Percentiles rank a stretch among this genome's conserved stretches.
phyloP scores from a whole-genome alignment of 2,888 invertebrate species.

The Stratiomys singularior region DNA sequence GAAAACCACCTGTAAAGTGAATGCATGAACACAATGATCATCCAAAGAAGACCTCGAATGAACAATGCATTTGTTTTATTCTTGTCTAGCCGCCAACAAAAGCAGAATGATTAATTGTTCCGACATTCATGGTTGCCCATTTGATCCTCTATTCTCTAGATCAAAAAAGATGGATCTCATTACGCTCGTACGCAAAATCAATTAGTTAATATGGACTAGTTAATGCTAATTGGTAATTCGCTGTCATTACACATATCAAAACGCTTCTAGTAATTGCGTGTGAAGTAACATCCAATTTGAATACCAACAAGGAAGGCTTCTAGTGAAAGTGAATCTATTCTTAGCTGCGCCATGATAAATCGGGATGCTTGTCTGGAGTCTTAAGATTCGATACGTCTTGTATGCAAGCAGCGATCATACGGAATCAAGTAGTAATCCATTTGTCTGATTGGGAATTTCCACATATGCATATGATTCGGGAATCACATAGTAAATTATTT shows the following conservation, averaged over 20 bases:
- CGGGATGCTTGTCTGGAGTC: neutral
- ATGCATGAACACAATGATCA: neutral
- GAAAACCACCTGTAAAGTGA: neutral
- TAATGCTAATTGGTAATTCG: neutral
- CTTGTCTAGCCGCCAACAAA: neutral
- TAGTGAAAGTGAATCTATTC: constrained; percentile 4
- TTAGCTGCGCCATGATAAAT: neutral
- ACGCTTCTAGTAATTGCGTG: neutral
- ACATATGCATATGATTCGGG: neutral
- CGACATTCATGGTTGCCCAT: neutral
- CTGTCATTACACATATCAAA: neutral
- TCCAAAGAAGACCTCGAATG: neutral
- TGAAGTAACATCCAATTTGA: neutral
- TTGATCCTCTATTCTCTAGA: neutral
- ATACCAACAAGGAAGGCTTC: neutral
- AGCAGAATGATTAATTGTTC: neutral
- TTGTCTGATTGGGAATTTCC: neutral
- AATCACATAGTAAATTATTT: neutral
- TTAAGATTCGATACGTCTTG: neutral
- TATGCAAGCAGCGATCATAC: neutral
- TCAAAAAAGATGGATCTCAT: neutral
- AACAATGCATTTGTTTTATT: neutral
- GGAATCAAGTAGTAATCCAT: neutral
- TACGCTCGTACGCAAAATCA: neutral
- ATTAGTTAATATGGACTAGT: neutral